Percentiles rank a stretch among this genome's conserved stretches.
These are phyloP conservation scores for Melospiza georgiana DNA, from an alignment of 2,113 vertebrate genomes.

Conservation along the genomic window DNA sequence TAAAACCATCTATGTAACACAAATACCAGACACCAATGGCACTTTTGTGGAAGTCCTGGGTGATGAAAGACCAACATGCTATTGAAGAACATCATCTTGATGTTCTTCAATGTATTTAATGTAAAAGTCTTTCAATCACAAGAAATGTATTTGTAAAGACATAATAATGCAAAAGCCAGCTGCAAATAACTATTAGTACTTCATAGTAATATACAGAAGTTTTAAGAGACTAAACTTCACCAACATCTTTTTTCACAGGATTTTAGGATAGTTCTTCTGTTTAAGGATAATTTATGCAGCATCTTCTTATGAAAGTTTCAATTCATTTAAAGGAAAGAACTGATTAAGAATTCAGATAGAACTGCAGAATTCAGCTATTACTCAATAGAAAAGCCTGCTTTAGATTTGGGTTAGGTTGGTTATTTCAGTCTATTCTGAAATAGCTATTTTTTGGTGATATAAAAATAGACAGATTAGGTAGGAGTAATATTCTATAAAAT, in stretches of 20 bases:
- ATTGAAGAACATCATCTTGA: neutral
- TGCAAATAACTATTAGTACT: neutral
- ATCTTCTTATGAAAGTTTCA: neutral
- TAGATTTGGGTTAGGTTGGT: conserved; percentile 11
- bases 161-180: neutral
- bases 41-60: neutral
- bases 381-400: neutral
- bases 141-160: neutral
- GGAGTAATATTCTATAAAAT: conserved; percentile 52
- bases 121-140: neutral
- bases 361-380: neutral
- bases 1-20: neutral
- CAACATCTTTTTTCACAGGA: neutral
- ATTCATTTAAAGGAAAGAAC: neutral
- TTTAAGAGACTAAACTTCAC: neutral
- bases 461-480: conserved; percentile 60
- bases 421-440: conserved; percentile 41
- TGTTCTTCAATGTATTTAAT: neutral
- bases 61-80: neutral
- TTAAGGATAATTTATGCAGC: neutral
- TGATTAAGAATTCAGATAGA: neutral
- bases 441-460: neutral
- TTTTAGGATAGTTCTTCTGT: neutral
- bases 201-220: neutral
- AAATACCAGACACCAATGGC: fast-evolving